Evolutionary conservation across 2,113 vertebrate genomes (phyloP).

Genomic region (Gobio gobio): DNA sequence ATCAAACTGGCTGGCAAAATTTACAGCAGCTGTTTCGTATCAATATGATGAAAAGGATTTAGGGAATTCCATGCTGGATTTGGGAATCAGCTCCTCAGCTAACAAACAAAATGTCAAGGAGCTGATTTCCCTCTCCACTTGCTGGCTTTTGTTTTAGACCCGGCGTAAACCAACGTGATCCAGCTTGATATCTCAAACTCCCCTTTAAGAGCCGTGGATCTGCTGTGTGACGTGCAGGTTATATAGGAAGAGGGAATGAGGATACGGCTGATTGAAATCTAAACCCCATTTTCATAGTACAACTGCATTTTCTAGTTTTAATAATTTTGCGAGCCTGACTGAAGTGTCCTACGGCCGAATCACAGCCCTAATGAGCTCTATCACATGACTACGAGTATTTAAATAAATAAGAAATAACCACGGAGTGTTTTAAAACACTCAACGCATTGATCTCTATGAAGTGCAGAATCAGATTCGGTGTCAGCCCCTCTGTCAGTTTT

Average conservation of each 20-base stretch:
- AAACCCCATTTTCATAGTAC: neutral
- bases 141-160: neutral
- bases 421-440: too few relatives aligned
- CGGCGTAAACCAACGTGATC: neutral
- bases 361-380: too few relatives aligned
- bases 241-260: neutral
- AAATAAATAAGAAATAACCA: too few relatives aligned
- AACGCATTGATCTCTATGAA: too few relatives aligned
- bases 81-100: neutral
- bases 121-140: neutral
- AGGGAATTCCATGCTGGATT: constrained; percentile 20
- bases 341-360: neutral
- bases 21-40: constrained; percentile 9
- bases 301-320: neutral
- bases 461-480: too few relatives aligned
- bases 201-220: neutral
- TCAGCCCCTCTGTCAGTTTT: too few relatives aligned
- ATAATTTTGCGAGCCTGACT: neutral
- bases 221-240: neutral
- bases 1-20: constrained; percentile 21
- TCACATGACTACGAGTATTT: too few relatives aligned
- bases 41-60: constrained; percentile 23
- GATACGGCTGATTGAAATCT: neutral
- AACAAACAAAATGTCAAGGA: constrained; percentile 6
- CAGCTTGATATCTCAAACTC: neutral